Percentiles rank a stretch among this genome's conserved stretches.
Evolutionary conservation across 2,888 invertebrate genomes (phyloP).

Genomic region (Campoplex nolae): DNA sequence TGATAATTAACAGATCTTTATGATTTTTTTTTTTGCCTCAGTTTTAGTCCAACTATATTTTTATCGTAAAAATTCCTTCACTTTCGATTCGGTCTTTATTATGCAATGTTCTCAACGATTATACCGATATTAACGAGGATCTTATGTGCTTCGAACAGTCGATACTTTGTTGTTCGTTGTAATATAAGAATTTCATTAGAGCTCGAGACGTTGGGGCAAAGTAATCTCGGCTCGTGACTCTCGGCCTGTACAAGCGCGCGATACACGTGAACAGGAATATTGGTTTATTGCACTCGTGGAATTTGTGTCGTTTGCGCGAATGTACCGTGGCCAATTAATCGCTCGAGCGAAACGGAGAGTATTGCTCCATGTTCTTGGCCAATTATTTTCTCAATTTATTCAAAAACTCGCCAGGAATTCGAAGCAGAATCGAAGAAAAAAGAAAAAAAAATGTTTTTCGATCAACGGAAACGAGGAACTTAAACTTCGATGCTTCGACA

Average conservation of each 20-base stretch:
- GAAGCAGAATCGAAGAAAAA: no score
- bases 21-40: background rate
- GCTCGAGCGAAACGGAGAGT: conserved; percentile 56
- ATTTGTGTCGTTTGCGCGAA: conserved; percentile 43
- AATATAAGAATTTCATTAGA: conserved; percentile 30
- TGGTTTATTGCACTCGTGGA: conserved; percentile 35
- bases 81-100: background rate
- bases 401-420: background rate
- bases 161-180: conserved; percentile 4
- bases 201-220: background rate
- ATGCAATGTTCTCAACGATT: background rate
- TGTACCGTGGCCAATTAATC: conserved; percentile 42
- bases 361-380: conserved; percentile 46
- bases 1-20: background rate
- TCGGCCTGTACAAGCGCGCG: background rate
- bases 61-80: background rate
- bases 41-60: background rate
- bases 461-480: background rate
- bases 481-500: background rate
- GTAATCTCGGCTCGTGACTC: conserved; percentile 22
- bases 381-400: conserved; percentile 29
- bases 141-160: background rate
- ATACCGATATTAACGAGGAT: background rate
- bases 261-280: conserved; percentile 35
- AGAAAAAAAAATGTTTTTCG: background rate